A percentile compares a stretch with the other conserved stretches of the same genome.
Evolutionary conservation across 2,113 vertebrate species (phyloP).

Genomic region (Podilymbus podiceps): DNA sequence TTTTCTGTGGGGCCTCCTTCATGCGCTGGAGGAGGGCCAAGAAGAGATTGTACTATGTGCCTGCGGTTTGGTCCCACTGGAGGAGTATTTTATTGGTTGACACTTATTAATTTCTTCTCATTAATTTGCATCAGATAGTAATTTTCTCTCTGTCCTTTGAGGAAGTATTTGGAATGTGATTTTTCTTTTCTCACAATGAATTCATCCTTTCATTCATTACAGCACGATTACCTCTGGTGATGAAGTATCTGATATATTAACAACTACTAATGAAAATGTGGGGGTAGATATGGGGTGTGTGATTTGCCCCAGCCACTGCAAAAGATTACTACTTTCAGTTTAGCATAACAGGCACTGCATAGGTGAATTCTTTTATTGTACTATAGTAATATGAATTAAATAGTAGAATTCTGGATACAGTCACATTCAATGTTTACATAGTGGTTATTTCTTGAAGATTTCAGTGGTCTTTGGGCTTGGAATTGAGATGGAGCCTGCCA

Average conservation of each 20-base stretch:
- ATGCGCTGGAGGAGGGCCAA: background rate
- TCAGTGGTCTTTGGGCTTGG: background rate
- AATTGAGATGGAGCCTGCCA: background rate
- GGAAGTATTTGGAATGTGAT: background rate
- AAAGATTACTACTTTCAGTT: background rate
- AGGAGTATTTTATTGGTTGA: background rate
- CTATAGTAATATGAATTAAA: background rate
- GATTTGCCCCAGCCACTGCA: background rate
- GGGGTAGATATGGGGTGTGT: background rate
- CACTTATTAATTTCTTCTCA: conserved; percentile 25
- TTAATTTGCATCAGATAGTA: conserved; percentile 20
- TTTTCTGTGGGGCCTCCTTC: background rate
- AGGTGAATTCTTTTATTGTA: background rate
- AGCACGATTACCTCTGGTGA: background rate
- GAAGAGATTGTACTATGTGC: background rate
- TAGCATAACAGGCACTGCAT: background rate
- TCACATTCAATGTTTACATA: background rate
- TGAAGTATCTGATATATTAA: conserved; percentile 25
- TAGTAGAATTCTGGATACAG: background rate
- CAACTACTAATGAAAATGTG: background rate
- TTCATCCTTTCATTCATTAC: conserved; percentile 26
- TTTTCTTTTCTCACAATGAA: background rate
- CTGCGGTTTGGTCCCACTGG: background rate
- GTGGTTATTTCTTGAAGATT: background rate
- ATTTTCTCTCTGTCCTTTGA: conserved; percentile 18